Conservation (phyloP, 2,888 invertebrate species). For the Cryptus armator region DNA sequence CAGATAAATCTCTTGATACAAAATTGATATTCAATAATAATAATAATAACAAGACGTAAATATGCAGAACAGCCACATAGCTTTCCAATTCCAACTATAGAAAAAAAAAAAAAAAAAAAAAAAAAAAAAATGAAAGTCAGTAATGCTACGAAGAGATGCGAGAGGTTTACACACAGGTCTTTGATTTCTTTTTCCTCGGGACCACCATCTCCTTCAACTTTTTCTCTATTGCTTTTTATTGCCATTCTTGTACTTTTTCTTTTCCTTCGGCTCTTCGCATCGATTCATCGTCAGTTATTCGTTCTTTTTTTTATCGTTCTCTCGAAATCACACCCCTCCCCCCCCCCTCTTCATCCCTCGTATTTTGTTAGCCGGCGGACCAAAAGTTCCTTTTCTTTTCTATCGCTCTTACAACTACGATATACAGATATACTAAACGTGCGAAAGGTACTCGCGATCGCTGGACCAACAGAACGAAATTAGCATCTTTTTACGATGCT, state of each 20-base stretch:
- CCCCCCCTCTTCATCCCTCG: conserved; percentile 5
- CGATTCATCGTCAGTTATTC: conserved; percentile 53
- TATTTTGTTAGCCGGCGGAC: conserved; percentile 47
- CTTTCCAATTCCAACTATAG: background rate
- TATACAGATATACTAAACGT: conserved; percentile 19
- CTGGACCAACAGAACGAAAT: conserved; percentile 35
- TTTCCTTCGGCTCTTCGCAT: conserved; percentile 43
- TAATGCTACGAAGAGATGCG: conserved; percentile 37
- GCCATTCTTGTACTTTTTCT: background rate
- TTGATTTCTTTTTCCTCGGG: conserved; percentile 30
- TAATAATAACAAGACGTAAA: background rate
- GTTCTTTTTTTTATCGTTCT: conserved; percentile 10
- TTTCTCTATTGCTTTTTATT: conserved; percentile 37
- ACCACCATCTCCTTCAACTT: conserved; percentile 34
- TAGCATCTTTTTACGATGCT: conserved; percentile 60
- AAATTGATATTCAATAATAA: background rate
- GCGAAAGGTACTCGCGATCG: conserved; percentile 21
- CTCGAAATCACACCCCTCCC: no score
- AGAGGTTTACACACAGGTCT: conserved; percentile 37
- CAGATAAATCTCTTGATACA: background rate
- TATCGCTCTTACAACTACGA: conserved; percentile 38
- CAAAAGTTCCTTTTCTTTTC: conserved; percentile 47
- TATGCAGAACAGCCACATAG: background rate
- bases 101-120: conserved; percentile 16
- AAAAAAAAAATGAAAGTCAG: conserved; percentile 14